Evolutionary conservation across 2,113 vertebrate species (phyloP).

Genomic region (Mus pahari): DNA sequence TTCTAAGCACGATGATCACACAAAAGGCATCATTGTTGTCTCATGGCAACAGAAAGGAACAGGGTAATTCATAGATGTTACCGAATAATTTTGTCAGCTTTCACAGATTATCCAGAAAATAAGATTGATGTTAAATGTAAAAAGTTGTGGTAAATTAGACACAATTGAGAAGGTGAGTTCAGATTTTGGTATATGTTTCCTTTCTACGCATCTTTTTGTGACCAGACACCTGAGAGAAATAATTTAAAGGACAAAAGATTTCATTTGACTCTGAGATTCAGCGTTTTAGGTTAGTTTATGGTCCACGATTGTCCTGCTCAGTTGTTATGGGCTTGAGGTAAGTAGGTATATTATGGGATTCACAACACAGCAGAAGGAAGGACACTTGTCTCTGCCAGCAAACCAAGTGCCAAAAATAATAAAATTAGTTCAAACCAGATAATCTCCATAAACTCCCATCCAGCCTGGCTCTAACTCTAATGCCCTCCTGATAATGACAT

Average conservation of each 20-base stretch:
- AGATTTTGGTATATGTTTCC: not conserved
- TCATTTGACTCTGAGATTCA: not conserved
- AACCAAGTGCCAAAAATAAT: no score
- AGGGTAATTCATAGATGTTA: not conserved
- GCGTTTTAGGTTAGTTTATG: not conserved
- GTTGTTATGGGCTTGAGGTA: not conserved
- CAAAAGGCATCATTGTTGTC: not conserved
- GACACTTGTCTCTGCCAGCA: not conserved
- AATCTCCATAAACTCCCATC: not conserved
- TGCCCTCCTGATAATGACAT: no score
- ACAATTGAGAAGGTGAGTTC: not conserved
- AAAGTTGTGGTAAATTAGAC: not conserved
- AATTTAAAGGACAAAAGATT: not conserved
- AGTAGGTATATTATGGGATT: not conserved
- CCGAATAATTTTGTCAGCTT: not conserved
- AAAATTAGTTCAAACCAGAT: not conserved
- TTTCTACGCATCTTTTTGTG: not conserved
- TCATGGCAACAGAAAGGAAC: not conserved
- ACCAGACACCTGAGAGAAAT: not conserved
- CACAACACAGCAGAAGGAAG: not conserved
- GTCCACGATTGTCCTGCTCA: not conserved
- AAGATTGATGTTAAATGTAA: not conserved
- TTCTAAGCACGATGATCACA: not conserved
- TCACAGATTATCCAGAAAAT: not conserved
- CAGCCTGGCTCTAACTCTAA: not conserved